Evolutionary conservation across 2,888 invertebrate genomes (phyloP), one percentile per base, ranked within the genome.

Genomic region (Stenotaenia linearis): DNA sequence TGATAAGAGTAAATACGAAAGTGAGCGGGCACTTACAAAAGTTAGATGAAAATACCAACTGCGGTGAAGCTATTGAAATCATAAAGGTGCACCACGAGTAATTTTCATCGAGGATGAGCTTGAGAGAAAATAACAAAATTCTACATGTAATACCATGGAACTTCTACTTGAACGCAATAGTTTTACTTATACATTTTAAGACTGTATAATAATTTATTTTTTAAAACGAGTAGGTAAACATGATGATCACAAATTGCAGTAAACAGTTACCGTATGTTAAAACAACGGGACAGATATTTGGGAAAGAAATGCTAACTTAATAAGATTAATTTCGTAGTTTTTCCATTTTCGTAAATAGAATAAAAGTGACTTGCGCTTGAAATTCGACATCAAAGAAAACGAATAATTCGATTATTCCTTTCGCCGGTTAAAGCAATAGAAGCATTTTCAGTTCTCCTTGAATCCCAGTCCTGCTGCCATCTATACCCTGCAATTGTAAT

Each of bases 281-380:
- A n/a, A n/a, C n/a, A n/a, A n/a, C n/a, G n/a, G n/a, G n/a, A n/a
- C n/a, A n/a, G n/a, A n/a, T n/a, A n/a, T n/a, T n/a, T n/a, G n/a
- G n/a, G n/a, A n/a, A n/a, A n/a, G n/a, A n/a, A n/a, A n/a, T n/a
- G n/a, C n/a, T n/a, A n/a, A n/a, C n/a, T n/a, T n/a, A 69, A 69
- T 69, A 2, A 69, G n/a, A 69, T 69, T 69, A 69, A 69, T 69
- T 69, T 69, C 25, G 1, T 28, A 69, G 25, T n/a, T 25, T 69
- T 25, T 69, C 25, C 69, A 25, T 25, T 69, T 25, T 69, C 4
- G 15, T 28, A 69, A 69, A 69, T 69, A 69, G 69, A 69, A 69
- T 69, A 25, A 69, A 69, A 69, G 28, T 28, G 25, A 69, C 69
- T 69, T 69, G 69, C 25, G 69, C 69, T 28, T 69, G 69, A 69